Percentiles rank a stretch among this genome's conserved stretches.
These are phyloP conservation scores for Yponomeuta cagnagella DNA, from an alignment of 2,888 invertebrate species.

Conservation along the genomic window DNA sequence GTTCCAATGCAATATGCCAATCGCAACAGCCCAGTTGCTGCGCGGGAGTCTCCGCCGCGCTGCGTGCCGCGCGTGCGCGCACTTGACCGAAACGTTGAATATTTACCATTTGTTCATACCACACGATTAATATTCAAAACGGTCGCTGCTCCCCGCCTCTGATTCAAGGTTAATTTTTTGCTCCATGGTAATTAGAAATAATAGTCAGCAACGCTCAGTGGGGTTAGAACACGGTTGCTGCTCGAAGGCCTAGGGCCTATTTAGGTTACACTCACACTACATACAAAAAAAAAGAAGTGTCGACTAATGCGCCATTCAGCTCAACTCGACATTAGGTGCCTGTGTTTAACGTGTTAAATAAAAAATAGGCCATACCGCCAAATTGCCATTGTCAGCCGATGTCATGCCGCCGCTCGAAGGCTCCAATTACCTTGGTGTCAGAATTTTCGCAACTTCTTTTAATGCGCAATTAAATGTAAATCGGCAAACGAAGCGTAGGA, in stretches of 20 bases:
- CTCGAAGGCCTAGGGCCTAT: not conserved
- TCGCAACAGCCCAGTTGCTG: conserved; percentile 2
- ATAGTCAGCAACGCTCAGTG: conserved; percentile 28
- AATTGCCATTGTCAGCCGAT: too few species aligned
- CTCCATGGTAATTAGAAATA: conserved; percentile 40
- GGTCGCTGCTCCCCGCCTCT: conserved; percentile 50
- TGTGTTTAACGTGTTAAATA: too few species aligned
- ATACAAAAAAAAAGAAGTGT: too few species aligned
- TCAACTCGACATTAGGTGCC: too few species aligned
- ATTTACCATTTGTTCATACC: conserved; percentile 56
- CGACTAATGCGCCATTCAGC: too few species aligned
- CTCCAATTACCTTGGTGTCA: too few species aligned
- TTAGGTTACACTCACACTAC: not conserved
- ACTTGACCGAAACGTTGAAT: conserved; percentile 62
- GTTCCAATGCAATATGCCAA: not conserved
- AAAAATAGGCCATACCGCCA: too few species aligned
- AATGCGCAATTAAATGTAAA: too few species aligned
- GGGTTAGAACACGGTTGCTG: not conserved
- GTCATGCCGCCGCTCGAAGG: too few species aligned
- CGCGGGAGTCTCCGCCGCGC: not conserved
- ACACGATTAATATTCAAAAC: conserved; percentile 59
- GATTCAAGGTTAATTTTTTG: conserved; percentile 63
- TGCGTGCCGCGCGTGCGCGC: conserved; percentile 40
- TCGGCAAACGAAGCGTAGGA: too few species aligned
- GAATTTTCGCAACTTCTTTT: too few species aligned